Conservation (phyloP, 1,140 invertebrate genomes). For the Heliconius nattereri region DNA sequence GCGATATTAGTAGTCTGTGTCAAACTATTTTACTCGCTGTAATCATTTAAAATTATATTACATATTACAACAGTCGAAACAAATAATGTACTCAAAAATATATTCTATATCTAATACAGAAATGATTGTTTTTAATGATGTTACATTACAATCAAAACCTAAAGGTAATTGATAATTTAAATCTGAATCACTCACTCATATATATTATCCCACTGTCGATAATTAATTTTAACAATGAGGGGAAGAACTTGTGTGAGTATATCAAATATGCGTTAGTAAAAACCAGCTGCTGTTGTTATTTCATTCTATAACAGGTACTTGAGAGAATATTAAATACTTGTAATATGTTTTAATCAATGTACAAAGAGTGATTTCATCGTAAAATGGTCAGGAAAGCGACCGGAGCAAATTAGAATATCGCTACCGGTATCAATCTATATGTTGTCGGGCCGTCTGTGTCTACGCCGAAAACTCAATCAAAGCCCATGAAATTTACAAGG, state of each 20-base stretch:
- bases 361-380: slow-evolving; percentile 49
- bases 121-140: not conserved
- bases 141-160: not conserved
- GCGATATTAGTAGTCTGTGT: too few species aligned
- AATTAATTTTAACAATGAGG: slow-evolving; percentile 25
- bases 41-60: not conserved
- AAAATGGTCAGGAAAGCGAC: slow-evolving; percentile 49
- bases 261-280: slow-evolving; percentile 12
- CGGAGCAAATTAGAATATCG: slow-evolving; percentile 58
- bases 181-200: slow-evolving; percentile 1
- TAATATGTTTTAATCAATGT: slow-evolving; percentile 45
- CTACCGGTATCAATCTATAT: slow-evolving; percentile 55
- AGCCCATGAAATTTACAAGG: slow-evolving; percentile 75
- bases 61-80: not conserved
- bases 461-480: slow-evolving; percentile 68
- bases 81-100: not conserved
- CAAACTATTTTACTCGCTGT: too few species aligned
- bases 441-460: slow-evolving; percentile 41
- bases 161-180: not conserved
- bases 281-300: slow-evolving; percentile 20
- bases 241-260: not conserved
- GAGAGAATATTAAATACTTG: slow-evolving; percentile 40
- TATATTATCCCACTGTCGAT: slow-evolving; percentile 12
- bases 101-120: not conserved
- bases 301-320: slow-evolving; percentile 10